These are phyloP conservation scores for Podarcis raffonei DNA, from an alignment of 2,113 vertebrate genomes.

Conservation along the genomic window DNA sequence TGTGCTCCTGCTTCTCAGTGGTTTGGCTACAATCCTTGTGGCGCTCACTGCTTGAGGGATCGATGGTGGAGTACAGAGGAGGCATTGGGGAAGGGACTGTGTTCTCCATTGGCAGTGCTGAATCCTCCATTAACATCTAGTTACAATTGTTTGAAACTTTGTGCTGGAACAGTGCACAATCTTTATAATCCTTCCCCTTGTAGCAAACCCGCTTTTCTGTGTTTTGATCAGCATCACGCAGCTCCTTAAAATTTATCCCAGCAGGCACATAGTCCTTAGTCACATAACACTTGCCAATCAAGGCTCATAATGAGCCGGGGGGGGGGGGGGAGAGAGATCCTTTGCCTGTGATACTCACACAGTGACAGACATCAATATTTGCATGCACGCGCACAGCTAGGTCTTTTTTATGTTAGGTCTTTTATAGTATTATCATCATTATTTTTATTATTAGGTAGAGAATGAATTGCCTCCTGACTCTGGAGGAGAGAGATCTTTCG, in stretches of 20 bases:
- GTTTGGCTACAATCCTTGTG: neutral
- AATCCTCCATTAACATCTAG: neutral
- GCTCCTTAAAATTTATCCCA: constrained; percentile 10
- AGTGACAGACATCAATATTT: constrained; percentile 23
- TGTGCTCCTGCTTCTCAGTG: neutral
- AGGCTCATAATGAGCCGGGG: constrained; percentile 11
- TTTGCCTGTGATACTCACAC: neutral
- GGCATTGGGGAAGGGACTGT: neutral
- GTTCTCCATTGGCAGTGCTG: neutral
- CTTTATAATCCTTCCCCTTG: neutral
- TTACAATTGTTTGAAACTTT: neutral
- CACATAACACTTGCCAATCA: constrained; percentile 25
- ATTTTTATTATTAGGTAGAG: no score
- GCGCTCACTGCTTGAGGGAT: neutral
- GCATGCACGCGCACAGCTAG: neutral
- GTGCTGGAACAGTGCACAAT: neutral
- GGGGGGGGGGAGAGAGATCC: neutral
- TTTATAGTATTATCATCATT: neutral
- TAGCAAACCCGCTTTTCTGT: neutral
- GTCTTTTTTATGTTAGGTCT: neutral
- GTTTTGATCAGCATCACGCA: constrained; percentile 1
- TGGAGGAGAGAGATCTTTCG: neutral
- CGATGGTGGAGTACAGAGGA: neutral
- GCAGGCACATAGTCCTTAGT: neutral
- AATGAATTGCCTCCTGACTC: neutral